A percentile compares a stretch with the other conserved stretches of the same genome.
Evolutionary conservation across 2,888 invertebrate genomes (phyloP).

Genomic region (Fabriciana adippe): DNA sequence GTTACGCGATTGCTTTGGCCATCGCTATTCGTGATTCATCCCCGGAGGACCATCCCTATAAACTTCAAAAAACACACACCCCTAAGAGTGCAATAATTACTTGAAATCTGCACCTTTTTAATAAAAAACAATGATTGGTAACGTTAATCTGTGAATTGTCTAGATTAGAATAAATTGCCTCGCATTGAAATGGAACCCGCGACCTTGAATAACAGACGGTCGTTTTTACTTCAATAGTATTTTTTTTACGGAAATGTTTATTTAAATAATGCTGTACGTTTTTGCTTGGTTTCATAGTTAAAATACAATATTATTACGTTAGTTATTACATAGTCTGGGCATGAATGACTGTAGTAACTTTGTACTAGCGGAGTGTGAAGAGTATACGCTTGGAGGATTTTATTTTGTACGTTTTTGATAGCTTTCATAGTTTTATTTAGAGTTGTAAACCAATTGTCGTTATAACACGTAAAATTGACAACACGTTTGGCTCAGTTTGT

Average conservation of each 20-base stretch:
- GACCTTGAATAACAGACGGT: conserved; percentile 10
- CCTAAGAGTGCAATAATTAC: no score
- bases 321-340: conserved; percentile 1
- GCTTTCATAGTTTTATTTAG: neutral
- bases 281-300: conserved; percentile 1
- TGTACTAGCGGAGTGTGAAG: conserved; percentile 3
- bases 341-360: conserved; percentile 10
- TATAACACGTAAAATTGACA: no score
- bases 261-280: neutral
- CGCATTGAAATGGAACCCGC: neutral
- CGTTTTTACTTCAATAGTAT: neutral
- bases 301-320: conserved; percentile 14
- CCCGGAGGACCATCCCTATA: no score
- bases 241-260: conserved; percentile 8
- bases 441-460: conserved; percentile 4
- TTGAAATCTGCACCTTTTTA: no score
- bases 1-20: no score
- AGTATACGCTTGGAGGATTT: conserved; percentile 9
- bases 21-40: no score
- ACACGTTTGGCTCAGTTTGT: no score
- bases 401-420: conserved; percentile 2
- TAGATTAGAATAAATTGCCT: neutral
- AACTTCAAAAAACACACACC: no score
- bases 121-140: no score
- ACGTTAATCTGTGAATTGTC: no score